phyloP scores from a whole-genome alignment of 2,888 invertebrate species.

The Oligia strigilis region DNA sequence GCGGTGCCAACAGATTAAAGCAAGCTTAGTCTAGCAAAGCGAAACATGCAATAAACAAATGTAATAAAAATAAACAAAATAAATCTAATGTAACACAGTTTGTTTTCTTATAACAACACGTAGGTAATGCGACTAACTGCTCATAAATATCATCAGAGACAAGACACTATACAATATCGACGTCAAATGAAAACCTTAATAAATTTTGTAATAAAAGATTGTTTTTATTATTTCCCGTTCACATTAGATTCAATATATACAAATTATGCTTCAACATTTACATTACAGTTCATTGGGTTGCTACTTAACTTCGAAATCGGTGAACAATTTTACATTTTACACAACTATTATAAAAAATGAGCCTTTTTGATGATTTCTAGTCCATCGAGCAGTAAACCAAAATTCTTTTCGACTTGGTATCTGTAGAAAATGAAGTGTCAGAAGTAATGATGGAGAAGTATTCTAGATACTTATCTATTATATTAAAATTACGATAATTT shows the following conservation, averaged over 20 bases:
- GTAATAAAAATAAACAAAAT: conserved; percentile 70
- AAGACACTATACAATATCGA: conserved; percentile 79
- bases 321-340: conserved; percentile 81
- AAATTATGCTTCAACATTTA: conserved; percentile 89
- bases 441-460: conserved; percentile 46
- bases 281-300: conserved; percentile 82
- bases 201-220: conserved; percentile 88
- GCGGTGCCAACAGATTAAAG: conserved; percentile 65
- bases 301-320: conserved; percentile 79
- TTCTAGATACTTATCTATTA: conserved; percentile 59
- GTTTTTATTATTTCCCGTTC: conserved; percentile 86
- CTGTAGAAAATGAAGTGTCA: conserved; percentile 33
- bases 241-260: conserved; percentile 90
- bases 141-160: conserved; percentile 84
- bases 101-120: conserved; percentile 73
- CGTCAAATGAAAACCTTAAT: conserved; percentile 81
- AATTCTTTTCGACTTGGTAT: conserved; percentile 48
- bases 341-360: conserved; percentile 84
- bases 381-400: conserved; percentile 69
- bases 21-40: conserved; percentile 79
- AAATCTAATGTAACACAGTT: conserved; percentile 71
- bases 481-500: conserved; percentile 71
- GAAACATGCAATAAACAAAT: conserved; percentile 77
- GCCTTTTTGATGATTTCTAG: conserved; percentile 72
- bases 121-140: conserved; percentile 77